Conservation (phyloP, 2,113 vertebrate genomes). For the Eonycteris spelaea region DNA sequence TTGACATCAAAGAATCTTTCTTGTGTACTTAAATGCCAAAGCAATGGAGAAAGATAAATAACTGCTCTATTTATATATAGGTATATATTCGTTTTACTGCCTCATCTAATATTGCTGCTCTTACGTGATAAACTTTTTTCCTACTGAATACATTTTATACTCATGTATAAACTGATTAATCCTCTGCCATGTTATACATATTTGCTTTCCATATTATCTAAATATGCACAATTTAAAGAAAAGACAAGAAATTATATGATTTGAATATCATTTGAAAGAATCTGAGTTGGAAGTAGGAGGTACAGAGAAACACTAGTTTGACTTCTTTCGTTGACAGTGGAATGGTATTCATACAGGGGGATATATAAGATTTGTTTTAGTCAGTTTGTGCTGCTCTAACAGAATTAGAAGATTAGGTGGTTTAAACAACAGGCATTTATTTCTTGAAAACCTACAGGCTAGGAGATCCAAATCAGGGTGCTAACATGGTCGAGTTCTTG, state of each 20-base stretch:
- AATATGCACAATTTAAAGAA: constrained; percentile 22
- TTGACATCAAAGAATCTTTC: constrained; percentile 37
- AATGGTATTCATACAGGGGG: background rate
- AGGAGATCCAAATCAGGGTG: background rate
- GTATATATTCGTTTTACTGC: constrained; percentile 28
- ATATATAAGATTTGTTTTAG: background rate
- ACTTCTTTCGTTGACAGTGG: background rate
- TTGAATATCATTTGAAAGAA: background rate
- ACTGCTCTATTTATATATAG: background rate
- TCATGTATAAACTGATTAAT: background rate
- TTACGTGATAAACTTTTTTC: background rate
- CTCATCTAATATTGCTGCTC: constrained; percentile 4
- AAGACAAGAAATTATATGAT: background rate
- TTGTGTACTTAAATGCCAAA: background rate
- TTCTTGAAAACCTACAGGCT: background rate
- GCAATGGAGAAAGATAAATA: constrained; percentile 36
- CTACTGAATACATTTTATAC: constrained; percentile 32
- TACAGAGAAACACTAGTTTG: background rate
- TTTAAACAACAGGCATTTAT: background rate
- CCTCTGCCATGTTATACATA: background rate
- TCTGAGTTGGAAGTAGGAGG: background rate
- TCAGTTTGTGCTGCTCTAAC: background rate
- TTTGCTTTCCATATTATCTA: constrained; percentile 15
- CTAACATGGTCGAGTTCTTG: background rate
- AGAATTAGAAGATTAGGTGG: background rate